Evolutionary conservation across 2,113 vertebrate species (phyloP).

Genomic region (Mustelus asterias): DNA sequence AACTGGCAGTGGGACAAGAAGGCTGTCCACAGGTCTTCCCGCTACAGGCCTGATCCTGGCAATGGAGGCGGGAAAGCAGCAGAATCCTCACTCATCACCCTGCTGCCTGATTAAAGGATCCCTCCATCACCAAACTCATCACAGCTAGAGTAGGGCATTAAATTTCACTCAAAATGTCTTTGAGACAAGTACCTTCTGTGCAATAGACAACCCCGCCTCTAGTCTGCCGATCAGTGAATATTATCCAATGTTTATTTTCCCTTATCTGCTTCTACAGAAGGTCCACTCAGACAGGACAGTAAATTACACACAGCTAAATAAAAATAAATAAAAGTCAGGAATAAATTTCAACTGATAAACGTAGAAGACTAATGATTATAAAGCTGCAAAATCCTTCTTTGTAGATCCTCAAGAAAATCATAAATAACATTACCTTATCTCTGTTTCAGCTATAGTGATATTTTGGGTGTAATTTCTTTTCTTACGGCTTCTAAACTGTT

Average conservation of each 20-base stretch:
- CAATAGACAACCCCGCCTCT: not conserved
- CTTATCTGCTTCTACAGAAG: not conserved
- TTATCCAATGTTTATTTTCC: not conserved
- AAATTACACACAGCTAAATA: conserved; percentile 13
- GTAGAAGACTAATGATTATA: not conserved
- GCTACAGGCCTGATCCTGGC: too few species aligned
- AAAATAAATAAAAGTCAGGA: not conserved
- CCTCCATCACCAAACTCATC: too few species aligned
- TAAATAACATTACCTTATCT: not conserved
- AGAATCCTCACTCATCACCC: too few species aligned
- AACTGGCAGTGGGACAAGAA: too few species aligned
- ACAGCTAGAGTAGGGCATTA: too few species aligned
- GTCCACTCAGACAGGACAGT: not conserved
- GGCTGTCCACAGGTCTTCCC: too few species aligned
- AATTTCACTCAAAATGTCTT: not conserved
- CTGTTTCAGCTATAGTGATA: not conserved
- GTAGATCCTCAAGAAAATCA: not conserved
- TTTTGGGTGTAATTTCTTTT: not conserved
- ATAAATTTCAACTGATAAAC: not conserved
- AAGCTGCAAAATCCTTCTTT: conserved; percentile 1
- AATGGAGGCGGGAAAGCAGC: too few species aligned
- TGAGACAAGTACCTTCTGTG: not conserved
- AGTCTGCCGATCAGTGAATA: not conserved
- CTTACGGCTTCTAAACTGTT: not conserved
- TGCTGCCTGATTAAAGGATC: too few species aligned